phyloP scores from a whole-genome alignment of 2,888 invertebrate species.

The Philhelius pedissequus region DNA sequence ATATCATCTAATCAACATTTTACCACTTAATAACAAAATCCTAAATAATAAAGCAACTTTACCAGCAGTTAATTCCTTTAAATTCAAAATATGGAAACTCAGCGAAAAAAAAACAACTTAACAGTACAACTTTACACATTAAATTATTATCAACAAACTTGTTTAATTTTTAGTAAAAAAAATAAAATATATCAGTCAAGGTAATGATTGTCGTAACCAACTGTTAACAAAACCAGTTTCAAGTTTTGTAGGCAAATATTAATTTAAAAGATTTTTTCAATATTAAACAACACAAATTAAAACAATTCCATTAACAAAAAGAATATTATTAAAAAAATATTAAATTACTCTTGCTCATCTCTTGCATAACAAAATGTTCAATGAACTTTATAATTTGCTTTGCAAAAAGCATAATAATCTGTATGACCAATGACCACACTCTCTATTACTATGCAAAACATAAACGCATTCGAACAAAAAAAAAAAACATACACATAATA shows the following conservation, averaged over 20 bases:
- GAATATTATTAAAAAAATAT: background rate
- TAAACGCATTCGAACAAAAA: slow-evolving; percentile 41
- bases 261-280: background rate
- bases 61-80: background rate
- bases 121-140: background rate
- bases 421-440: slow-evolving; percentile 26
- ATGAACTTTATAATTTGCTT: slow-evolving; percentile 47
- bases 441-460: slow-evolving; percentile 32
- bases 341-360: background rate
- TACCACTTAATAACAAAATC: background rate
- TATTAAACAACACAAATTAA: no score
- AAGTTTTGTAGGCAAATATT: background rate
- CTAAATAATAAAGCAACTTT: slow-evolving; percentile 14
- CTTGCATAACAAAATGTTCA: slow-evolving; percentile 59
- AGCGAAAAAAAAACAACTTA: background rate
- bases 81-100: background rate
- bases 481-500: background rate
- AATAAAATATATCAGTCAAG: slow-evolving; percentile 15
- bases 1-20: background rate
- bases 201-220: background rate
- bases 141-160: background rate
- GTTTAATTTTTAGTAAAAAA: background rate
- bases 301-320: background rate
- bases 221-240: background rate
- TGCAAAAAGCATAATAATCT: background rate